Evolutionary conservation across 2,888 invertebrate genomes (phyloP).

Genomic region (Leptinotarsa haldemani): DNA sequence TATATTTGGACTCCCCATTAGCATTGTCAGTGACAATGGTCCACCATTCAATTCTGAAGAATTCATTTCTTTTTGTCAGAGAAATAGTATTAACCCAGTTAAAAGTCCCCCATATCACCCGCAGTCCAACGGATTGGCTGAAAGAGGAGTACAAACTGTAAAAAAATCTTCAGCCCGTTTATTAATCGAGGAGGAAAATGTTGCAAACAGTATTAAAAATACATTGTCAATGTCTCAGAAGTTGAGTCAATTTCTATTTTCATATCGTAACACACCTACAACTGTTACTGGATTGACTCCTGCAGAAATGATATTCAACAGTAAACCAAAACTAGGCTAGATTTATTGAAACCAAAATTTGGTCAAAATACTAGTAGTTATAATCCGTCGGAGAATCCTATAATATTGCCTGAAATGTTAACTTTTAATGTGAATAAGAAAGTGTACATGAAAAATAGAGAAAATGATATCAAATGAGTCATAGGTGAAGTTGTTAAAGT

Average conservation of each 20-base stretch:
- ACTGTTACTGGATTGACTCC: neutral
- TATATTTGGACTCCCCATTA: constrained; percentile 43
- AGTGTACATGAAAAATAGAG: neutral
- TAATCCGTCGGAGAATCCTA: neutral
- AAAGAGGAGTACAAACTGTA: constrained; percentile 46
- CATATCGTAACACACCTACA: constrained; percentile 11
- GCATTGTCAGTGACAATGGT: constrained; percentile 46
- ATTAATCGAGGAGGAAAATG: neutral
- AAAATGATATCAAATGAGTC: constrained; percentile 2
- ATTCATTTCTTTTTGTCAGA: constrained; percentile 45
- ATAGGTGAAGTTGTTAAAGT: constrained; percentile 7
- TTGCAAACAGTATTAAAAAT: neutral
- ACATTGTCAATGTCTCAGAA: constrained; percentile 8
- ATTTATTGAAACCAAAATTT: neutral
- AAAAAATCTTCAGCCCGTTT: constrained; percentile 35
- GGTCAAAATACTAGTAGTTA: neutral
- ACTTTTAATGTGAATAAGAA: constrained; percentile 6
- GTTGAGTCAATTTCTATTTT: constrained; percentile 10
- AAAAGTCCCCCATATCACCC: constrained; percentile 39
- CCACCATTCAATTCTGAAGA: constrained; percentile 45
- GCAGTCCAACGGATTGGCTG: constrained; percentile 45
- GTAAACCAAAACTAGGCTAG: constrained; percentile 3
- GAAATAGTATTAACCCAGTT: constrained; percentile 46
- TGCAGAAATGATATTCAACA: constrained; percentile 2
- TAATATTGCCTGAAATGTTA: neutral